A percentile compares a stretch with the other conserved stretches of the same genome.
phyloP scores from a whole-genome alignment of 2,113 vertebrate species.

The Gallinago jamesoni region DNA sequence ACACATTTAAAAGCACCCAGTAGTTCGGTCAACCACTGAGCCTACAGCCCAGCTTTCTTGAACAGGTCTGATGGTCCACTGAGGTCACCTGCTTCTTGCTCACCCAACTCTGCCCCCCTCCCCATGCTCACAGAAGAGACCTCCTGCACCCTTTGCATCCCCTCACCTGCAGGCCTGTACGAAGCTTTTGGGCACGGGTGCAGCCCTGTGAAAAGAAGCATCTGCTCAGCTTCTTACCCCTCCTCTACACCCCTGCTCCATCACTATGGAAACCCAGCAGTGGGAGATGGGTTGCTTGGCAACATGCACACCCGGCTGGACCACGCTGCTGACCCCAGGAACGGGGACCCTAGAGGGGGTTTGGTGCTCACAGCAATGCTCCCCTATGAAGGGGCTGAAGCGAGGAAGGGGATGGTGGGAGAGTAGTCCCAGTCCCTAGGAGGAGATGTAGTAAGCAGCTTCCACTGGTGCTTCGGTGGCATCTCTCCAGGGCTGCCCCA shows the following conservation, averaged over 20 bases:
- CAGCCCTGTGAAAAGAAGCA: not conserved
- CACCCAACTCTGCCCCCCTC: not conserved
- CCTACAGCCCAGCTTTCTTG: not conserved
- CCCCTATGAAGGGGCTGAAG: not conserved
- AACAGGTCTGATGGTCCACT: not conserved
- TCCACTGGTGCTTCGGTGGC: not conserved
- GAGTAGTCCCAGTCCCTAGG: not conserved
- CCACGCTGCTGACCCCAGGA: not conserved
- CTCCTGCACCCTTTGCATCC: not conserved
- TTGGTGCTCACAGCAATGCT: not conserved
- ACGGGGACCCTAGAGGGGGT: not conserved
- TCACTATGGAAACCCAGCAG: not conserved
- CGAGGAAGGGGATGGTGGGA: not conserved
- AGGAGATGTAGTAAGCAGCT: not conserved
- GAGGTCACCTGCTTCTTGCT: not conserved
- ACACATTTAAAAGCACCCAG: not conserved
- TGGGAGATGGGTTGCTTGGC: conserved; percentile 3
- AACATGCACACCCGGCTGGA: not conserved
- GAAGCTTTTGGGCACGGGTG: not conserved
- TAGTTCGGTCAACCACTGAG: not conserved
- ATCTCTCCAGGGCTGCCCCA: not conserved
- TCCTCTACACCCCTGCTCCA: accelerated
- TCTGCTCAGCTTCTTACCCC: not conserved
- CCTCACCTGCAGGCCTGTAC: accelerated
- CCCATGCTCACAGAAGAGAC: not conserved